Conservation (phyloP, 2,797 vertebrate genomes). For the Pseudocheirus occidentalis region DNA sequence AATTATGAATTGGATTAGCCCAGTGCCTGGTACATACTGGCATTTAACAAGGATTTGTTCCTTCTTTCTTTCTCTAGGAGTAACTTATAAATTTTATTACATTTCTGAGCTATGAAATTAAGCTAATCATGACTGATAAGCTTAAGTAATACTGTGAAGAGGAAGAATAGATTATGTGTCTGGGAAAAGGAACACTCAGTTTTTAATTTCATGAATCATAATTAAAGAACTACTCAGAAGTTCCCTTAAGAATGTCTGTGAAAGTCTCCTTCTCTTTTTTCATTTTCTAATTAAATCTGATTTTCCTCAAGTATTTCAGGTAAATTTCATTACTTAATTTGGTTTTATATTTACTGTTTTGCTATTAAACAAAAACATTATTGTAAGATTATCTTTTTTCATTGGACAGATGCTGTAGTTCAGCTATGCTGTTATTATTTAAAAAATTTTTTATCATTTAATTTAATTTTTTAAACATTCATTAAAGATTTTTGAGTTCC, state of each 20-base stretch:
- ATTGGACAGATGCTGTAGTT: neutral
- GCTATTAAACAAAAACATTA: neutral
- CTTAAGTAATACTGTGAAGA: neutral
- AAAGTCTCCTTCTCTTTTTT: neutral
- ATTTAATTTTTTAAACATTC: neutral
- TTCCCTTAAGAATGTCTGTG: neutral
- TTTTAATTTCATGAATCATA: neutral
- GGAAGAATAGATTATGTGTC: neutral
- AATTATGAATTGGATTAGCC: neutral
- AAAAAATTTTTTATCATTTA: neutral
- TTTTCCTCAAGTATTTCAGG: neutral
- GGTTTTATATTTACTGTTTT: neutral
- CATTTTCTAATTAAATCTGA: neutral
- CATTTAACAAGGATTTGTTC: neutral
- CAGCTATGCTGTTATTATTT: neutral
- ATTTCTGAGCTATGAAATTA: neutral
- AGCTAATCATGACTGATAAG: neutral
- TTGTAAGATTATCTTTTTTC: neutral
- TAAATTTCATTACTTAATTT: neutral
- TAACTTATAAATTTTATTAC: neutral
- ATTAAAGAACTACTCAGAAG: neutral
- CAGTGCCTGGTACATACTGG: neutral
- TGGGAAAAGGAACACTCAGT: neutral
- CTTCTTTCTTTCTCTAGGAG: neutral
- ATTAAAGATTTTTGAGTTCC: neutral